phyloP scores from a whole-genome alignment of 2,888 invertebrate species.

The Mythimna vitellina region DNA sequence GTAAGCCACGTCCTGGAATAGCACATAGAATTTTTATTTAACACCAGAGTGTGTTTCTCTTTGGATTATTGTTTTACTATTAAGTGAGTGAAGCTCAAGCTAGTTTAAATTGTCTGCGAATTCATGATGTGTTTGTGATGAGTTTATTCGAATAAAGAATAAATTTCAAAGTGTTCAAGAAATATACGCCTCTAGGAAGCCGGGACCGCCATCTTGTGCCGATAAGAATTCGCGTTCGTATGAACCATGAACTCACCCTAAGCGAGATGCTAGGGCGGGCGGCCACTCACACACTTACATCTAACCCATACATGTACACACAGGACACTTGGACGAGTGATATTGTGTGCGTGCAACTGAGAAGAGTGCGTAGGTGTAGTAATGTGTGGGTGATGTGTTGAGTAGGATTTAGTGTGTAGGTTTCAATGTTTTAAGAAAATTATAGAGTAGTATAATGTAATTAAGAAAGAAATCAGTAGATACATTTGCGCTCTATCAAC shows the following conservation, averaged over 20 bases:
- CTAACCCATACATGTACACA: background rate
- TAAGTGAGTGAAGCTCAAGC: background rate
- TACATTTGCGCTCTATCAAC: no score
- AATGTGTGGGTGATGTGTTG: constrained; percentile 19
- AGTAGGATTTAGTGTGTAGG: background rate
- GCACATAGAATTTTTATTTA: background rate
- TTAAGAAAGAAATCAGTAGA: no score
- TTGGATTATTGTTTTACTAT: background rate
- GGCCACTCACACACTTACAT: constrained; percentile 44
- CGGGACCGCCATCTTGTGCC: no score
- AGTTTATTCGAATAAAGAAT: no score
- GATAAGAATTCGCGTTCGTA: background rate
- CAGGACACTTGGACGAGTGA: background rate
- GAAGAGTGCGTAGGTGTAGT: constrained; percentile 33
- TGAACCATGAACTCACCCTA: background rate
- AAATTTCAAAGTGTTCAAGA: no score
- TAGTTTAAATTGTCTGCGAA: background rate
- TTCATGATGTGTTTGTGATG: no score
- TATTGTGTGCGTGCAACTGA: constrained; percentile 36
- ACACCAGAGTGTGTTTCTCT: background rate
- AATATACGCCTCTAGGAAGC: no score
- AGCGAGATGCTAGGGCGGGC: constrained; percentile 67
- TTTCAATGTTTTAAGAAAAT: background rate
- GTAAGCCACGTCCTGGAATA: background rate
- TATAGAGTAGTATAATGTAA: no score